Evolutionary conservation across 2,113 vertebrate species (phyloP).

Genomic region (Lota lota): DNA sequence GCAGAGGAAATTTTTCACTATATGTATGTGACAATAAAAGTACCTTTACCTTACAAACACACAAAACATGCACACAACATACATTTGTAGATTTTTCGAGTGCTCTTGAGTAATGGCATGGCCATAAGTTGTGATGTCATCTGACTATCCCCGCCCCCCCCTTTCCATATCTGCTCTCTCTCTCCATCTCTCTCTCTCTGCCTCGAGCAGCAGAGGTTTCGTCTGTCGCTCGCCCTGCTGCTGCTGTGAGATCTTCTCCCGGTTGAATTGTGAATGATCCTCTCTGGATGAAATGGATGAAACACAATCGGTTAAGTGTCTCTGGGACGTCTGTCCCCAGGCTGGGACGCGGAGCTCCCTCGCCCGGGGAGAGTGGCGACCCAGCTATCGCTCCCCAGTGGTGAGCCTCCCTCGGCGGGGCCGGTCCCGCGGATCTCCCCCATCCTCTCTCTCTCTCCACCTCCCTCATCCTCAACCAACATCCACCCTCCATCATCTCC

Average conservation of each 20-base stretch:
- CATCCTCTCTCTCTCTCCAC: slow-evolving; percentile 46
- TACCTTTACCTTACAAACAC: too few relatives aligned
- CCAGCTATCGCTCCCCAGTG: slow-evolving; percentile 54
- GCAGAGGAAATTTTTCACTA: too few relatives aligned
- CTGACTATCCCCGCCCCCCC: slow-evolving; percentile 37
- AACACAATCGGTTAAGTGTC: slow-evolving; percentile 69
- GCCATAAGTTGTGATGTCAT: slow-evolving; percentile 51
- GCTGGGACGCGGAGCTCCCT: slow-evolving; percentile 48
- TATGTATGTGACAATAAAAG: too few relatives aligned
- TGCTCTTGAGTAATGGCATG: slow-evolving; percentile 28
- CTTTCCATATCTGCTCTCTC: background rate
- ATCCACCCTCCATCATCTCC: slow-evolving; percentile 21
- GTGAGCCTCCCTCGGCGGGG: slow-evolving; percentile 43
- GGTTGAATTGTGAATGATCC: slow-evolving; percentile 74
- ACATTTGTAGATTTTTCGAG: slow-evolving; percentile 55
- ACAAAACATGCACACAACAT: slow-evolving; percentile 21
- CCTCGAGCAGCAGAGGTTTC: slow-evolving; percentile 21
- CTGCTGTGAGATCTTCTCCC: slow-evolving; percentile 15
- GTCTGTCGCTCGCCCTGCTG: background rate
- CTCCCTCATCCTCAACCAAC: slow-evolving; percentile 33
- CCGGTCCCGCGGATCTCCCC: slow-evolving; percentile 34
- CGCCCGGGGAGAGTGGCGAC: slow-evolving; percentile 15
- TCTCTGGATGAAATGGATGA: slow-evolving; percentile 64
- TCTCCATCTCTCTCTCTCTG: background rate
- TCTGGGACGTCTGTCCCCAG: slow-evolving; percentile 66